Base-by-base conservation (phyloP, 1,140 invertebrate genomes). In the Alviniconcha marisindica region DNA sequence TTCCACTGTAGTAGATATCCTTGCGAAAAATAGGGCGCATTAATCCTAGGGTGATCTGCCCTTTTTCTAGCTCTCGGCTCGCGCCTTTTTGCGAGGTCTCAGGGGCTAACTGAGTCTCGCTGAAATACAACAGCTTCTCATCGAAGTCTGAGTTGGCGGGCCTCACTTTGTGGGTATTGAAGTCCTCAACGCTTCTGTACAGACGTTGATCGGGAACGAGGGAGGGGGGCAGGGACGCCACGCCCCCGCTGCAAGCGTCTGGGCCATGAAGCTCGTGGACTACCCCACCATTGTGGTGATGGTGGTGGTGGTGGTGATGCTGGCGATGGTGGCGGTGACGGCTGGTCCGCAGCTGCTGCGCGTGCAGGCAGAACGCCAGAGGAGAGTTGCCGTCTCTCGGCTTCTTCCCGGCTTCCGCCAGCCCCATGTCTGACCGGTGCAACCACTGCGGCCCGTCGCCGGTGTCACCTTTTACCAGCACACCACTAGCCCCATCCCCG, bases 1-100 rank as follows among this genome's bases (percentile, higher is more conserved):
- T 97, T 31, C 98, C 98, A 14, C 97, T 97, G 93, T 99, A 99
- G 94, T 99, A 99, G 87, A 99, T 98, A 93, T 99, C 98, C 93
- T 98, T 98, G 48, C 97, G 94, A 0, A 97, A 98, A 91, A 99
- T 93, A 4, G 98, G 98, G 24, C 71, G 36, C 5, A 81, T 60
- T 1, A 83, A 56, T 18, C 71, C 77, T 0, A 38, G 21, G 15
- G 73, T 28, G 40, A 85, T 81, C 2, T 80, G 71, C 21, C 79
- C 21, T n/a, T 24, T 31, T n/a, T 60, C 51, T n/a, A n/a, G n/a
- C n/a, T n/a, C n/a, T n/a, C n/a, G n/a, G 0, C 5, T 0, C 21
- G 10, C 18, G 2, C 7, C 44, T 31, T 1, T n/a, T 24, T 48
- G 5, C 1, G 73, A n/a, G 1, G 40, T 40, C 21, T 12, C 14